Base-by-base conservation (phyloP, 2,797 vertebrate species). In the Bovichtus variegatus region DNA sequence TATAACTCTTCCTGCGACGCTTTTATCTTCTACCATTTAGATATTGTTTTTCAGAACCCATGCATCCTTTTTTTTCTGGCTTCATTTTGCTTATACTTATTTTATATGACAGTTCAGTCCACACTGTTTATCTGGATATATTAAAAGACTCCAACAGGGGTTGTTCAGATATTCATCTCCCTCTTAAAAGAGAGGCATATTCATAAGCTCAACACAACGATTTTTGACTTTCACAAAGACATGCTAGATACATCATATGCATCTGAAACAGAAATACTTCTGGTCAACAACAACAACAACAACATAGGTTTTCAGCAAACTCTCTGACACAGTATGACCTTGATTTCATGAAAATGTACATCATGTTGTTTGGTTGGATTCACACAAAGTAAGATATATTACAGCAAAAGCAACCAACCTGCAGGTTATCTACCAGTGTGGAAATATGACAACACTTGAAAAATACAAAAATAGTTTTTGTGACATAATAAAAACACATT, bases 161-260 rank as follows among this genome's bases (percentile, higher is more conserved):
- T 38, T 79, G 31, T 40, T 70, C 77, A 86, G 80, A 91, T 88
- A 87, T 80, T 76, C 40, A 91, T 91, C 86, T 87, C 68, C 57
- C 66, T 76, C 34, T 81, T 80, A 66, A 89, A 90, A 83, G 44
- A 50, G 55, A 80, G 73, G 40, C 19, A 13, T 86, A 92, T 91
- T 86, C 89, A 94, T 92, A 87, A 85, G 85, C 83, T 82, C 71
- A 68, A 34, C 53, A 74, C 66, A 87, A 81, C 53, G 71, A 86
- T 81, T 87, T 71, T 79, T 81, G 43, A 76, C 81, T 73, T 87
- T 19, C 51, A 5, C 3, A 19, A 29, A 53, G 7, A 27, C 25
- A 16, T 31, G 31, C 15, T 54, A 80, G 54, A 74, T 62, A 63
- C 18, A 71, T 61, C 64, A 16, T n/a, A 21, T 54, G 53, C 61